A percentile compares a stretch with the other conserved stretches of the same genome.
phyloP scores from a whole-genome alignment of 2,113 vertebrate genomes.

The Lagopus muta region DNA sequence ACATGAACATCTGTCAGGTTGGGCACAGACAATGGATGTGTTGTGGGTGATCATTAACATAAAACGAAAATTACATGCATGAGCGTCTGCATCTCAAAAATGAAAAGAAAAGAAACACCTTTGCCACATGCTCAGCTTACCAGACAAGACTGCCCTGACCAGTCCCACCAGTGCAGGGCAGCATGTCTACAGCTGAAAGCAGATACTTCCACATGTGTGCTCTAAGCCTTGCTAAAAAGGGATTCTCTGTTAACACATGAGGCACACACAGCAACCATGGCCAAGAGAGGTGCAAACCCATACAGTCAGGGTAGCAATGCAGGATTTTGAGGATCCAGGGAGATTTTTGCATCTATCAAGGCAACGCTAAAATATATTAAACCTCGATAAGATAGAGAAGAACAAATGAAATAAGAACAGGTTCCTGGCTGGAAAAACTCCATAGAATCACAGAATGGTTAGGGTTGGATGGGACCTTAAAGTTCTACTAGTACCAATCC shows the following conservation, averaged over 20 bases:
- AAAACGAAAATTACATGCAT: constrained; percentile 2
- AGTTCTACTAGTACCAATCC: no score
- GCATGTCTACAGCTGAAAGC: neutral
- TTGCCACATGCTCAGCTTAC: neutral
- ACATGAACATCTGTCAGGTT: constrained; percentile 9
- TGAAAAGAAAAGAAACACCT: neutral
- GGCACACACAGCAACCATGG: neutral
- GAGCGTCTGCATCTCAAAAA: neutral
- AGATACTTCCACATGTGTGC: rapidly evolving
- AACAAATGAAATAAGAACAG: neutral
- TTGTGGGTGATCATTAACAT: neutral
- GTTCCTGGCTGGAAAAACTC: neutral
- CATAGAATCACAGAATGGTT: no score
- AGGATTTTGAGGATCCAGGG: neutral
- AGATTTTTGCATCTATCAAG: neutral
- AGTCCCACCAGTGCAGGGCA: neutral
- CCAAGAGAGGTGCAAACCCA: neutral
- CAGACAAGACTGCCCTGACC: neutral
- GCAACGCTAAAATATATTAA: neutral
- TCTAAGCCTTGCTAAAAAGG: rapidly evolving
- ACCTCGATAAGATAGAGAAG: neutral
- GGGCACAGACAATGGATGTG: neutral
- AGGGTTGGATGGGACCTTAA: no score
- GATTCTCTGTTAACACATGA: rapidly evolving
- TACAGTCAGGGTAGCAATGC: neutral